Evolutionary conservation across 2,797 vertebrate species (phyloP).

Genomic region (Pampus argenteus): DNA sequence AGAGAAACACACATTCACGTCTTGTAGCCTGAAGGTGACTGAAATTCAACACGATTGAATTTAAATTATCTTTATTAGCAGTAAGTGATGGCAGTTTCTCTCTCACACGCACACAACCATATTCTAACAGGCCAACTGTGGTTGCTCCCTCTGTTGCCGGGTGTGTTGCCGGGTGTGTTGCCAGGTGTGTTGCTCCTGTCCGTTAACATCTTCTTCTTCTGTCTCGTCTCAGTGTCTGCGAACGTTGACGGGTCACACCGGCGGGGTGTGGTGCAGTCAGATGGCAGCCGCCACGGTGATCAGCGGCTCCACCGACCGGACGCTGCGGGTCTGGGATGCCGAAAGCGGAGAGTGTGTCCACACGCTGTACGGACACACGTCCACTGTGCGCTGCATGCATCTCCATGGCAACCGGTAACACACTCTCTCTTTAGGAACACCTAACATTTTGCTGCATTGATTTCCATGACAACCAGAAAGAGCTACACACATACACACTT

Average conservation of each 20-base stretch:
- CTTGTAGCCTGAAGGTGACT: background rate
- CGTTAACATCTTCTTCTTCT: background rate
- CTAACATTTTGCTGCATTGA: background rate
- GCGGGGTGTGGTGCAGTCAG: slow-evolving; percentile 96
- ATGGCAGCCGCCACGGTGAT: slow-evolving; percentile 94
- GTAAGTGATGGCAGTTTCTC: background rate
- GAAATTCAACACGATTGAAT: background rate
- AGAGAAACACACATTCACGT: slow-evolving; percentile 44
- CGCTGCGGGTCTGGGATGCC: slow-evolving; percentile 93
- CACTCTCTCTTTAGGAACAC: slow-evolving; percentile 5
- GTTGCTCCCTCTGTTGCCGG: too few species aligned
- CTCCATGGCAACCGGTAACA: slow-evolving; percentile 92
- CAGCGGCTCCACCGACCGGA: slow-evolving; percentile 94
- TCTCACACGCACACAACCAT: too few species aligned
- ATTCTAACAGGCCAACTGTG: too few species aligned
- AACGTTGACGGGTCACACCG: slow-evolving; percentile 91
- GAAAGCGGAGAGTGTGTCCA: slow-evolving; percentile 93
- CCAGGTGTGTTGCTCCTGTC: too few species aligned
- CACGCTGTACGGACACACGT: slow-evolving; percentile 93
- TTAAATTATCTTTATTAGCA: background rate
- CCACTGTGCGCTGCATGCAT: slow-evolving; percentile 96
- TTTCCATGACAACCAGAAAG: slow-evolving; percentile 30
- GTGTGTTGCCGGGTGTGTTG: too few species aligned
- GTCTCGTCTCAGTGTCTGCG: slow-evolving; percentile 88
- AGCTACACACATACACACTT: background rate